phyloP scores from a whole-genome alignment of 2,797 vertebrate species.

The Pantherophis alleghaniensis region DNA sequence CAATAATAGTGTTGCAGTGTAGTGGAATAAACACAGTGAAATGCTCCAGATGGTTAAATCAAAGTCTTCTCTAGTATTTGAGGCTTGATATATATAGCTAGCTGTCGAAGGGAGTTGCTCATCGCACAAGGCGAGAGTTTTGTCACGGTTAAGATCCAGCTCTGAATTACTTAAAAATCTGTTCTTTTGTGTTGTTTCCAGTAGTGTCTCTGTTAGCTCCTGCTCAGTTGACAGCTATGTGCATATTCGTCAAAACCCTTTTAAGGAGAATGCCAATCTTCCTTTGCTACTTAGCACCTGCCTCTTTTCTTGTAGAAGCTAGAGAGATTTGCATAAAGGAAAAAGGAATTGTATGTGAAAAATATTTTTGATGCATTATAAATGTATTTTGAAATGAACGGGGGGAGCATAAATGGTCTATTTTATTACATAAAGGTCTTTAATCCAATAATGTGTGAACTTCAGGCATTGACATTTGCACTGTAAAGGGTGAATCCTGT shows the following conservation, averaged over 20 bases:
- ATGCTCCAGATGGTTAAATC: neutral
- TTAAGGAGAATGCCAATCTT: neutral
- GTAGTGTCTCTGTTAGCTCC: neutral
- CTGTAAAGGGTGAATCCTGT: constrained; percentile 42
- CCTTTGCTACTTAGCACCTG: neutral
- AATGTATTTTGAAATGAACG: constrained; percentile 70
- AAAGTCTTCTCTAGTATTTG: neutral
- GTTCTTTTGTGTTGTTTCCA: neutral
- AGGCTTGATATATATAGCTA: neutral
- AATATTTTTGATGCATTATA: constrained; percentile 75
- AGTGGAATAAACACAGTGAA: neutral
- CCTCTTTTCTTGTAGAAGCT: neutral
- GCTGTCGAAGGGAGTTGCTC: neutral
- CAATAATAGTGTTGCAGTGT: neutral
- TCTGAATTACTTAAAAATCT: neutral
- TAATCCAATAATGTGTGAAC: constrained; percentile 45
- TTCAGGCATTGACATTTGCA: constrained; percentile 60
- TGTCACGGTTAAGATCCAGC: neutral
- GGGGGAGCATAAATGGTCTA: constrained; percentile 62
- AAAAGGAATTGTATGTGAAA: constrained; percentile 61
- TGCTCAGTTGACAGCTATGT: neutral
- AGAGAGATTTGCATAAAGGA: constrained; percentile 24
- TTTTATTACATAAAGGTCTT: constrained; percentile 68
- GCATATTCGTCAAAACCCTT: neutral
- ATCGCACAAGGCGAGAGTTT: neutral